Evolutionary conservation across 2,113 vertebrate species (phyloP), one percentile per base, ranked within the genome.

Genomic region (Engraulis encrasicolus): DNA sequence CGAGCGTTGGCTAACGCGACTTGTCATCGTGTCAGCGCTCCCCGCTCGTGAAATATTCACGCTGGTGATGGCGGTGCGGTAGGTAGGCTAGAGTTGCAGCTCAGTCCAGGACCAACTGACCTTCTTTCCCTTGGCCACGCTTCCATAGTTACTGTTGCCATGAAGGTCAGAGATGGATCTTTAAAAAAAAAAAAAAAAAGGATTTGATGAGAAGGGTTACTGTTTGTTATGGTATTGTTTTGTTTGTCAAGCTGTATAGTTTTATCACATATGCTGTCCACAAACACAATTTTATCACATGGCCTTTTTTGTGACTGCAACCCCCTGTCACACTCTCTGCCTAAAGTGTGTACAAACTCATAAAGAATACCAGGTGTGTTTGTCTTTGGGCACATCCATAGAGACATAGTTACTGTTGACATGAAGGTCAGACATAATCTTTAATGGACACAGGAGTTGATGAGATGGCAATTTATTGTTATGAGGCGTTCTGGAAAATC

Each of bases 1-100:
- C 37, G 86, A 86, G 87, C 82, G 40, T 82, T 86, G 85, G 91
- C 86, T 92, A 88, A 91, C 87, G 85, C 79, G 81, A 83, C 86
- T 86, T 90, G 91, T 91, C 87, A 89, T 89, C 88, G 81, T 87
- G n/a, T n/a, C n/a, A n/a, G n/a, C n/a, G n/a, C n/a, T n/a, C 89
- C 91, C 85, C 83, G 82, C 88, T 87, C 52, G 90, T 93, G 66
- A 93, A 93, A 91, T 90, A 93, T 94, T 91, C 82, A 93, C n/a
- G n/a, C n/a, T n/a, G n/a, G n/a, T n/a, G n/a, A 61, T 1, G 27
- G 80, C 84, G 89, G 86, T 87, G 74, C 71, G 81, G 83, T 77
- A 74, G 66, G 66, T 74, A 77, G 80, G 80, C 81, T 89, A 85
- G 81, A 36, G 81, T 89, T 88, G 88, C 85, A 81, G 81, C n/a